Evolutionary conservation across 2,113 vertebrate genomes (phyloP).

Genomic region (Ellobius talpinus): DNA sequence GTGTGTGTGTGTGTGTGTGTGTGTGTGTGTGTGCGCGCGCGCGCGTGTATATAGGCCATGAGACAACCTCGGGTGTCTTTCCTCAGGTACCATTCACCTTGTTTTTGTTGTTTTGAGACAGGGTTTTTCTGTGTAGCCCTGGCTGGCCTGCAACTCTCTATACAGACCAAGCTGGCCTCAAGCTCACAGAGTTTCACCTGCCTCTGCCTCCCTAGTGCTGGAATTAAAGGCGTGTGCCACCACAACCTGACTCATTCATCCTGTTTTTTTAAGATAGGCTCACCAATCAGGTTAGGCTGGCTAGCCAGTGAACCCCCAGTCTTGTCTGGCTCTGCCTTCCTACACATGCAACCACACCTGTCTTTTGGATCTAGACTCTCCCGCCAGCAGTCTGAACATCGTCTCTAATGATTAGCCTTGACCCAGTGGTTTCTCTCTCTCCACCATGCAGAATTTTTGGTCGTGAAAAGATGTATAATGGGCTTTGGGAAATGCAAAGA

Average conservation of each 20-base stretch:
- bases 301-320: neutral
- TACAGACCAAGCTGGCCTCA: neutral
- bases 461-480: slow-evolving; percentile 55
- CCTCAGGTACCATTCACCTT: neutral
- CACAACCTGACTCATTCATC: neutral
- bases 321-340: neutral
- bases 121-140: neutral
- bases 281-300: neutral
- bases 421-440: slow-evolving; percentile 6
- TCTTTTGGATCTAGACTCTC: neutral
- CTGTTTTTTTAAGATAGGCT: neutral
- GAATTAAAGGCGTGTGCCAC: neutral
- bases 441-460: slow-evolving; percentile 56
- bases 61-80: neutral
- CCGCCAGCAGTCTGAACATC: neutral
- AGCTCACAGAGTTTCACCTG: neutral
- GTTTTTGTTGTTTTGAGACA: neutral
- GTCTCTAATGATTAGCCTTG: neutral
- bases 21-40: neutral
- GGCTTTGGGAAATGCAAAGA: slow-evolving; percentile 71
- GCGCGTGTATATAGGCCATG: neutral
- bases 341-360: neutral
- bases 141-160: neutral
- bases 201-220: neutral
- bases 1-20: neutral